phyloP scores from a whole-genome alignment of 2,113 vertebrate species.

The Bucco capensis region DNA sequence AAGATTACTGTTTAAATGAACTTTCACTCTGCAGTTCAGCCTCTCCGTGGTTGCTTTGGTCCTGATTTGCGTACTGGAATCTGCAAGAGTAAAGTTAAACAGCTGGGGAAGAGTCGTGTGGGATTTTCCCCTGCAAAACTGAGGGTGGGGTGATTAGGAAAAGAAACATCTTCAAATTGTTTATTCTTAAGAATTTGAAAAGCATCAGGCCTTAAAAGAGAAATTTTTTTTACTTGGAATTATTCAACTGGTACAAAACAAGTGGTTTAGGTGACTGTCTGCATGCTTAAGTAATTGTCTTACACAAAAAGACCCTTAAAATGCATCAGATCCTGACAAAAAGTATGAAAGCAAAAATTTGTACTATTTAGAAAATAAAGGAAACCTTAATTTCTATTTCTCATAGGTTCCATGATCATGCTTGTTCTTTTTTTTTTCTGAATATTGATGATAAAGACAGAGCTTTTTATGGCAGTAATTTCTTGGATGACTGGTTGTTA shows the following conservation, averaged over 20 bases:
- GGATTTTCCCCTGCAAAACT: not conserved
- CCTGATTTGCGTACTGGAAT: not conserved
- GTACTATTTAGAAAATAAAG: not conserved
- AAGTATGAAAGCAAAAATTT: not conserved
- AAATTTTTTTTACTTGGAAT: not conserved
- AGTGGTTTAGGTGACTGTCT: not conserved
- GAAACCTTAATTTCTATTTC: not conserved
- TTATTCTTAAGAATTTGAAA: not conserved
- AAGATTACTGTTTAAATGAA: not conserved
- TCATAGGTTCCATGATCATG: not conserved
- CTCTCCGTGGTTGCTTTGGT: not conserved
- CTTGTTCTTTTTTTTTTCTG: not conserved
- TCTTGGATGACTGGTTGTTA: not conserved
- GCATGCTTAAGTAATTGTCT: not conserved
- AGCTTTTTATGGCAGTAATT: not conserved
- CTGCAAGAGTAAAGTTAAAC: not conserved
- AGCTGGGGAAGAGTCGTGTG: not conserved
- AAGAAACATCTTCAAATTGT: not conserved
- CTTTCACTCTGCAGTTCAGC: not conserved
- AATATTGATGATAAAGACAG: not conserved
- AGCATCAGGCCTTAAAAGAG: not conserved
- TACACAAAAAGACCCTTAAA: not conserved
- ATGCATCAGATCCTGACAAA: not conserved
- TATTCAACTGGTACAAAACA: not conserved
- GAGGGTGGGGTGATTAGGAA: not conserved